Conservation (phyloP, 2,797 vertebrate genomes). For the Anas georgica region DNA sequence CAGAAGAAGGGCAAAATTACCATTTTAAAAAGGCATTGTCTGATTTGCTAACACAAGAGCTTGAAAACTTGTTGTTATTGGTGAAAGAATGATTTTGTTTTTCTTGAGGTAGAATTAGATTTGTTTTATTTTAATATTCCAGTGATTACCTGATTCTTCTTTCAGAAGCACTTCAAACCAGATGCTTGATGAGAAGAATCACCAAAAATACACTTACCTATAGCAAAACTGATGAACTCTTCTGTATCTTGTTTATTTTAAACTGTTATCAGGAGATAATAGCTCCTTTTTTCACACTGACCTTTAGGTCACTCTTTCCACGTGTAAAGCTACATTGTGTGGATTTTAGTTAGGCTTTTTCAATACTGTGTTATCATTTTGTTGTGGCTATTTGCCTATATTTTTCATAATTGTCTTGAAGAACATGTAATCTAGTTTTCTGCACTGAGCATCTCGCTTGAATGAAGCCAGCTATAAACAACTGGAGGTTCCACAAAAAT, state of each 20-base stretch:
- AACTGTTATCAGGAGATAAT: background rate
- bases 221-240: background rate
- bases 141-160: background rate
- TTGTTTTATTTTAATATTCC: background rate
- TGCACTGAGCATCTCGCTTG: background rate
- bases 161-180: background rate
- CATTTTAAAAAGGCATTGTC: background rate
- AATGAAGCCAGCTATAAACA: background rate
- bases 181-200: background rate
- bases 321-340: background rate
- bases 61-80: background rate
- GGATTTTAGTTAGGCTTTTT: background rate
- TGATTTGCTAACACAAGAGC: background rate
- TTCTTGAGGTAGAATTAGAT: background rate
- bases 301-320: background rate
- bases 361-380: background rate
- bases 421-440: background rate
- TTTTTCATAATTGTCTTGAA: background rate
- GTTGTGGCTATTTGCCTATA: background rate
- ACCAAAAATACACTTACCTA: background rate
- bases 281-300: background rate
- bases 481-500: background rate
- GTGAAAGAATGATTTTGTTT: background rate
- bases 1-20: background rate
- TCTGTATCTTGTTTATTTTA: background rate